Percentiles rank a stretch among this genome's conserved stretches.
Conservation (phyloP, 2,888 invertebrate species). For the Tipula vernalis region DNA sequence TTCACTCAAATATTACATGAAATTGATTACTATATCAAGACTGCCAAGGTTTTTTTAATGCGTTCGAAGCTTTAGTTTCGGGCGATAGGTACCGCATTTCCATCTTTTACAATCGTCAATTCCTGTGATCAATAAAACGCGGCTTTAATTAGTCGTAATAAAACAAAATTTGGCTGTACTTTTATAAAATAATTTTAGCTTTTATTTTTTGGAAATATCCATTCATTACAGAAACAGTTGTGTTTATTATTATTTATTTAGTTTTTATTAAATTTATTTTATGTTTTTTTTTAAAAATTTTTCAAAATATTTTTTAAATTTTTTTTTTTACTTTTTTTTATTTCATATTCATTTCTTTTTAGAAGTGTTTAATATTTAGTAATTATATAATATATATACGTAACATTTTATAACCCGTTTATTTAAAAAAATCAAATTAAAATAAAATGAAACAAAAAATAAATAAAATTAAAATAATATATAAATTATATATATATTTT, state of each 20-base stretch:
- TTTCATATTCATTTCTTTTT: neutral
- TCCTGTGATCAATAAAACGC: no score
- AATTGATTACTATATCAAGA: no score
- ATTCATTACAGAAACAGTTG: neutral
- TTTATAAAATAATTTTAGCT: neutral
- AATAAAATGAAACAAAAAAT: neutral
- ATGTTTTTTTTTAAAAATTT: neutral
- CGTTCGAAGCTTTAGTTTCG: no score
- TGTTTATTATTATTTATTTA: neutral
- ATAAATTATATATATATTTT: neutral
- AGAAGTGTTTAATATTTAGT: neutral
- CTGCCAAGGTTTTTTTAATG: no score
- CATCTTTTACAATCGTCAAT: no score
- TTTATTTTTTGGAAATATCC: conserved; percentile 4
- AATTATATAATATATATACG: neutral
- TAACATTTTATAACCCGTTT: conserved; percentile 4
- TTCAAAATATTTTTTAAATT: neutral
- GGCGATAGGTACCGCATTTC: no score
- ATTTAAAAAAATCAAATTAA: neutral
- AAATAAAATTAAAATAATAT: neutral
- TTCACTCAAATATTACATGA: no score
- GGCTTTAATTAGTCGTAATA: neutral
- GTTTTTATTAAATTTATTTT: neutral
- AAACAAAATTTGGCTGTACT: neutral
- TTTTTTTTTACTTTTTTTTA: neutral